These are phyloP conservation scores for Aselliscus stoliczkanus DNA, from an alignment of 2,797 vertebrate species.

Conservation along the genomic window DNA sequence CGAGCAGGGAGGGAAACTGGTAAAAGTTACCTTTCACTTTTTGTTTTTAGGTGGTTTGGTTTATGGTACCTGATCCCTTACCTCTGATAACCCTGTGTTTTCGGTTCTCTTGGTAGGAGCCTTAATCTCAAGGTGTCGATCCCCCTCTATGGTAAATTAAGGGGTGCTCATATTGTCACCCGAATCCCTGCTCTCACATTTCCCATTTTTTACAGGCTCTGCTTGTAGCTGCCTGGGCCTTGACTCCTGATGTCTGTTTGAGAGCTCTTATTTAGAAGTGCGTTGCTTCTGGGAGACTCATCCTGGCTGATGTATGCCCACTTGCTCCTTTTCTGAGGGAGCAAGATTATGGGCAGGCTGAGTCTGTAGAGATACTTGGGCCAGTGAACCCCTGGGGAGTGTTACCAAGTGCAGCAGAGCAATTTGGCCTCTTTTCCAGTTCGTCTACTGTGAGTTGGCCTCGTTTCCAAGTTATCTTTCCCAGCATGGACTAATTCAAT, in stretches of 20 bases:
- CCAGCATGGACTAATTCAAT: neutral
- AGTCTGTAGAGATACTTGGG: neutral
- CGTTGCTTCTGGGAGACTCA: neutral
- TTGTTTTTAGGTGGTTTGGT: neutral
- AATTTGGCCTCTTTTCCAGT: neutral
- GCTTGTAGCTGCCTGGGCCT: neutral
- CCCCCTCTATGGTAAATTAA: neutral
- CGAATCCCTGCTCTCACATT: neutral
- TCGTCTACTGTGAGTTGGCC: neutral
- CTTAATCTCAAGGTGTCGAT: neutral
- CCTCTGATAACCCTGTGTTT: neutral
- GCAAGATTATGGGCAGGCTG: neutral
- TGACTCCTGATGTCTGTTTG: neutral
- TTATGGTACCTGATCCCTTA: neutral
- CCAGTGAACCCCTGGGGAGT: neutral
- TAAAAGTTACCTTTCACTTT: neutral
- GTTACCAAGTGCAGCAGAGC: neutral
- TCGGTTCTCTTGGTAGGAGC: neutral
- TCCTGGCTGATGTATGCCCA: neutral
- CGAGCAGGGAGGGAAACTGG: neutral
- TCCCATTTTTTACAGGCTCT: neutral
- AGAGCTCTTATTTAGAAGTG: neutral
- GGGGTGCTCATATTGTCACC: neutral
- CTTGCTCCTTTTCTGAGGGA: neutral
- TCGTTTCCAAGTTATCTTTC: neutral